Percentiles rank a stretch among this genome's conserved stretches.
Conservation (phyloP, 92 coral and sea anemone species). For the Parazoanthus atlanticus region DNA sequence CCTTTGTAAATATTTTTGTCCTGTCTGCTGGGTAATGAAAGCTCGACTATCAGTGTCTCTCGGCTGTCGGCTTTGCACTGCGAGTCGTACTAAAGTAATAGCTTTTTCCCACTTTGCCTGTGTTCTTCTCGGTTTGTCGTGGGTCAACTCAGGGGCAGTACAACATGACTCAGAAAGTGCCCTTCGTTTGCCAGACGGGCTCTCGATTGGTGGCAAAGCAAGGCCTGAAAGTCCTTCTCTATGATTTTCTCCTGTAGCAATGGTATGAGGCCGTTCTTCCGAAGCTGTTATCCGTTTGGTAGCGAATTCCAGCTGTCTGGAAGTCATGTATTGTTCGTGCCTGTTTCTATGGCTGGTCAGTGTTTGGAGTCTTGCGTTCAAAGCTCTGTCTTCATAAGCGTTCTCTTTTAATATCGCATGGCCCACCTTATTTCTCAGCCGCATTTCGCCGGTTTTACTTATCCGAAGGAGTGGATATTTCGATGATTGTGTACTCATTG, state of each 20-base stretch:
- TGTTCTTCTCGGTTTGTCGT: conserved; percentile 7
- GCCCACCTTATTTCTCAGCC: conserved; percentile 85
- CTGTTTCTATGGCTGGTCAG: conserved; percentile 68
- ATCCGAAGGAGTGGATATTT: conserved; percentile 66
- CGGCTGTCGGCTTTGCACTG: conserved; percentile 62
- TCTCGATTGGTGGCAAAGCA: conserved; percentile 65
- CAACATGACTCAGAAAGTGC: not conserved
- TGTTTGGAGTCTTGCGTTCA: conserved; percentile 64
- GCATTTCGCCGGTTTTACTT: conserved; percentile 92
- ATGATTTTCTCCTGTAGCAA: conserved; percentile 41
- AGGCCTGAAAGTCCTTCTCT: conserved; percentile 18
- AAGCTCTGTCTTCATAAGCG: conserved; percentile 88
- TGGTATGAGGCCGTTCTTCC: conserved; percentile 77
- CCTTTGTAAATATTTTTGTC: not conserved
- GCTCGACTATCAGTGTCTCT: conserved; percentile 24
- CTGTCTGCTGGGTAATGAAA: conserved; percentile 53
- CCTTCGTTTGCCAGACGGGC: conserved; percentile 10
- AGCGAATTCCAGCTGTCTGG: conserved; percentile 85
- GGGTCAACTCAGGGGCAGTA: not conserved
- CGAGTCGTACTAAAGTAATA: conserved; percentile 70
- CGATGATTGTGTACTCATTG: conserved; percentile 25
- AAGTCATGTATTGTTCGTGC: conserved; percentile 83
- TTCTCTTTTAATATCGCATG: conserved; percentile 90
- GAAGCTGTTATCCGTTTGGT: conserved; percentile 75
- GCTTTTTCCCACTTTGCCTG: conserved; percentile 86